Conservation (phyloP, 2,797 vertebrate genomes). For the Protosalanx chinensis region DNA sequence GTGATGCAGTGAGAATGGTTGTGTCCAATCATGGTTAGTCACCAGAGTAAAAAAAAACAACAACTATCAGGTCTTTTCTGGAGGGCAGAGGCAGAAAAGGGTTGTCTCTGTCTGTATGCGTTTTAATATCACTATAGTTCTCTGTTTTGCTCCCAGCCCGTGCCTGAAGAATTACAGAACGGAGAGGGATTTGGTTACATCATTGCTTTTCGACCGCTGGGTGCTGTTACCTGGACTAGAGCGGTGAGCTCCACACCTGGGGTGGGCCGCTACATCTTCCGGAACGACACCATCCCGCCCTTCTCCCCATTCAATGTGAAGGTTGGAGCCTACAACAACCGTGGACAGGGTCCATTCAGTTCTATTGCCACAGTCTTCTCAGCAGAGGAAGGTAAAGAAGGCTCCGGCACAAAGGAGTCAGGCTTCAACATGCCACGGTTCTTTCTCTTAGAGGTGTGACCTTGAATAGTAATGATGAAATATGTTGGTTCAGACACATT, state of each 20-base stretch:
- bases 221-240: slow-evolving; percentile 85
- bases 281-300: slow-evolving; percentile 88
- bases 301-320: slow-evolving; percentile 90
- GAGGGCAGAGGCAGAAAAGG: slow-evolving; percentile 52
- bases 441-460: slow-evolving; percentile 49
- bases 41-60: no score
- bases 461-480: slow-evolving; percentile 65
- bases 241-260: slow-evolving; percentile 83
- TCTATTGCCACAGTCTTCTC: slow-evolving; percentile 84
- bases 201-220: slow-evolving; percentile 85
- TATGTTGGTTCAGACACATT: slow-evolving; percentile 47
- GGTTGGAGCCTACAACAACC: slow-evolving; percentile 91
- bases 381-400: slow-evolving; percentile 86
- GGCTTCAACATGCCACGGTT: slow-evolving; percentile 45
- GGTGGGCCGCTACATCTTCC: slow-evolving; percentile 79
- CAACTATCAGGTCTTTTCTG: neutral
- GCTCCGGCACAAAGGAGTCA: slow-evolving; percentile 8
- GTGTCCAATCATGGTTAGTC: slow-evolving; percentile 27
- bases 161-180: slow-evolving; percentile 92
- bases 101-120: slow-evolving; percentile 71
- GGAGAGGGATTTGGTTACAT: slow-evolving; percentile 94
- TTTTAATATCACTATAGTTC: slow-evolving; percentile 86
- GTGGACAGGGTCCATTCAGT: slow-evolving; percentile 94
- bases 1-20: slow-evolving; percentile 10
- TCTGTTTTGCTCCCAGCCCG: slow-evolving; percentile 84